Conservation (phyloP, 1,140 invertebrate genomes). For the Drosophila bipectinata region DNA sequence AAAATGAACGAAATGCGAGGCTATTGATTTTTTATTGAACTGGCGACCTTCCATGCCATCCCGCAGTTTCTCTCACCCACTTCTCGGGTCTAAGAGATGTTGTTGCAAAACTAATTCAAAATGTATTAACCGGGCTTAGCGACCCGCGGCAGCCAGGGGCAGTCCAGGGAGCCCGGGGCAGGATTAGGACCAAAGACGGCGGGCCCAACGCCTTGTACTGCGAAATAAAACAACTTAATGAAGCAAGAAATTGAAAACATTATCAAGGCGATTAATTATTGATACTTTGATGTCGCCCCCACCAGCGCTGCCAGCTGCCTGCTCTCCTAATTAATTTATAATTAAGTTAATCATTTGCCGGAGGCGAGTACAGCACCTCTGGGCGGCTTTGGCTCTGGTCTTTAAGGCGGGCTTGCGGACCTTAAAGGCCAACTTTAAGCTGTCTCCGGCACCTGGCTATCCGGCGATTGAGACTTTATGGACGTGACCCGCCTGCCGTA, state of each 20-base stretch:
- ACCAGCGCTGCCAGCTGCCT: slow-evolving; percentile 23
- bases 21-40: slow-evolving; percentile 41
- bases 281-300: slow-evolving; percentile 73
- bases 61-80: not conserved
- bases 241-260: slow-evolving; percentile 82
- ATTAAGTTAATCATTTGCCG: slow-evolving; percentile 74
- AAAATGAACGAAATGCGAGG: not conserved
- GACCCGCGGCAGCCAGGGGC: slow-evolving; percentile 7
- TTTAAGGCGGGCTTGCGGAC: slow-evolving; percentile 22
- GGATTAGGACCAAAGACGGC: slow-evolving; percentile 50
- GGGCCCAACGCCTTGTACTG: slow-evolving; percentile 41
- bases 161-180: slow-evolving; percentile 2
- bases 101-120: slow-evolving; percentile 45
- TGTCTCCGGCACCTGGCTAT: slow-evolving; percentile 49
- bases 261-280: slow-evolving; percentile 81
- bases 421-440: slow-evolving; percentile 46
- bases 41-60: not conserved
- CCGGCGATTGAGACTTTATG: slow-evolving; percentile 65
- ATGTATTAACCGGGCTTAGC: slow-evolving; percentile 68
- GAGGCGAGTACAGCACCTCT: not conserved
- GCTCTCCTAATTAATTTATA: slow-evolving; percentile 76
- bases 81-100: slow-evolving; percentile 1
- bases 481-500: slow-evolving; percentile 71
- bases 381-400: slow-evolving; percentile 17
- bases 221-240: slow-evolving; percentile 72